Base-by-base conservation (phyloP, 1,140 invertebrate genomes). In the Triops cancriformis region DNA sequence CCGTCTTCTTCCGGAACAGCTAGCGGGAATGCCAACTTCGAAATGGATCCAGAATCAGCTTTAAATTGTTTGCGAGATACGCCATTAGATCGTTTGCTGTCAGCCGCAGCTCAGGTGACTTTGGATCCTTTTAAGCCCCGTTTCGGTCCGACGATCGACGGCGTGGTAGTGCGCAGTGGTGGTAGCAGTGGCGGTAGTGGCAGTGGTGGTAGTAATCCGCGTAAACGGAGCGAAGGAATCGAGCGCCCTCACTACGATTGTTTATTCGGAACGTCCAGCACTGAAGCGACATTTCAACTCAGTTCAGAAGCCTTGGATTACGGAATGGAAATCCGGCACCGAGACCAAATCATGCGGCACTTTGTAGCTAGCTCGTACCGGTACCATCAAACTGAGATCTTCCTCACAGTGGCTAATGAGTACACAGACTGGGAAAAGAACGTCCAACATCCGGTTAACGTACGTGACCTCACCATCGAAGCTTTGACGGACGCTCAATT, bases 351-450 rank as follows among this genome's bases (percentile, higher is more conserved):
- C 81, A 90, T 98, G 80, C 89, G 96, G 80, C 98, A 96, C 10
- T 94, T 98, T 82, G 92, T 95, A 18, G 88, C 96, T 75, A 98
- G 98, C 85, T 90, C 95, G 41, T 97, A 95, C 86, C 81, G 84
- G 77, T 97, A 94, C 86, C 96, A 98, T 84, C 88, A 97, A 80
- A 96, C 95, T 82, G 96, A 99, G 85, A 98, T 99, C 84, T 97
- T 96, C 85, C 95, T 97, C 82, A 98, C 97, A 51, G 91, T 95
- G 27, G 92, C 97, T 45, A 98, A 98, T 83, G 96, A 98, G 82
- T 99, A 99, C 83, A 97, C 95, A 11, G 95, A 98, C 83, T 98
- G 96, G 96, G 94, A 97, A 83, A 87, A 93, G 83, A 95, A 95
- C 1, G 91, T 93, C 1, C 90, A 94, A 82, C 94, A 97, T 86